Base-by-base conservation (phyloP, 2,113 vertebrate genomes). In the Muntiacus reevesi region DNA sequence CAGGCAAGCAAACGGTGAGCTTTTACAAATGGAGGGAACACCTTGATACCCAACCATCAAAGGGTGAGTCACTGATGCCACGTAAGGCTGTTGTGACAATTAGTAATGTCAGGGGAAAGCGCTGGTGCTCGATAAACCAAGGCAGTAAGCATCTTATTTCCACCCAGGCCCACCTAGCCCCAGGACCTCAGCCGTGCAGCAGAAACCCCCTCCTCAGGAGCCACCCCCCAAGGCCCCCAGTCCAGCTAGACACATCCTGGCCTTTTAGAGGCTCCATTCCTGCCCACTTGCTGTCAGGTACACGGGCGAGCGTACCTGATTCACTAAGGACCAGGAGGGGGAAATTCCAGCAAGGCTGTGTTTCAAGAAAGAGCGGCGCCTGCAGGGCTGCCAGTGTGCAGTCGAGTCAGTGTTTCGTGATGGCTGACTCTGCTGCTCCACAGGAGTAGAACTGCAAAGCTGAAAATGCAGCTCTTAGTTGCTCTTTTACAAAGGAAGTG, bases 21-120 rank as follows among this genome's bases (percentile, higher is more conserved):
- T 19, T 47, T 76, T 16, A 47, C 33, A n/a, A 25, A 50, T 30
- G 33, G 52, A 52, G 60, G 33, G 36, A 30, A 25, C 8, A 8
- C 27, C 71, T 16, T 12, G 28, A 3, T 2, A 25, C 33, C 52
- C 12, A 12, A 0, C 45, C 67, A 19, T 50, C 21, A 23, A 0
- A 33, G 30, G 10, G 47, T 15, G 5, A 52, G 36, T 14, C 13
- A 57, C 43, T 25, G 27, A 47, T 17, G 16, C 45, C 6, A 3
- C 17, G 50, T n/a, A 30, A 55, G 40, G 27, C 40, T 55, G 16
- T 28, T 25, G 33, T 25, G 28, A 78, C 33, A 36, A 79, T 8
- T 36, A 74, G 87, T 67, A 36, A 30, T 1, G 13, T 23, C 19
- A 8, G 0, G 19, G 5, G 33, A 78, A 52, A 52, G n/a, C 47